Percentiles rank a stretch among this genome's conserved stretches.
Conservation (phyloP, 2,888 invertebrate genomes). For the Nymphalis polychloros region DNA sequence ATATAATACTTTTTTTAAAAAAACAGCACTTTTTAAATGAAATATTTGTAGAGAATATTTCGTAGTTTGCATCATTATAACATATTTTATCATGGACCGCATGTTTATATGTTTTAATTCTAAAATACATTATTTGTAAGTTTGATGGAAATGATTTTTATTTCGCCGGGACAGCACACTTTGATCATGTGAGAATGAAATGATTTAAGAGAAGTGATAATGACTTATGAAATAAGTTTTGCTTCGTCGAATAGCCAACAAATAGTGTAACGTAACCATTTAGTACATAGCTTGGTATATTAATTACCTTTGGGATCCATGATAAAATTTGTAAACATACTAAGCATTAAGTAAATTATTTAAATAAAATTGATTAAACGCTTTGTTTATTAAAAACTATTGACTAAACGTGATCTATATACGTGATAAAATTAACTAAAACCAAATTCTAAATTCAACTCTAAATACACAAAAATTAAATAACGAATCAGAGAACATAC, state of each 20-base stretch:
- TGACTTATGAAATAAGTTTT: no score
- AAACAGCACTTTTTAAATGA: background rate
- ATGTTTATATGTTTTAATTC: background rate
- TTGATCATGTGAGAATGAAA: no score
- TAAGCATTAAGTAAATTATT: background rate
- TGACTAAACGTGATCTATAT: slow-evolving; percentile 24
- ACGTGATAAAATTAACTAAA: slow-evolving; percentile 15
- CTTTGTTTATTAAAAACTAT: slow-evolving; percentile 22
- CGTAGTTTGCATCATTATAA: background rate
- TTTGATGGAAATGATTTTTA: no score
- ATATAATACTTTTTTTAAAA: slow-evolving; percentile 21
- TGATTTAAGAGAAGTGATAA: no score
- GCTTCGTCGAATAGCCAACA: no score
- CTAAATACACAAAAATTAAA: slow-evolving; percentile 14
- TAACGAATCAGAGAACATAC: slow-evolving; percentile 10
- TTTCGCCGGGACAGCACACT: no score
- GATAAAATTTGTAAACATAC: slow-evolving; percentile 5
- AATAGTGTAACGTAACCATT: no score
- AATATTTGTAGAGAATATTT: background rate
- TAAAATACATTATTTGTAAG: no score
- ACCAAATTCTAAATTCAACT: slow-evolving; percentile 46
- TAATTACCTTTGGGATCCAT: background rate
- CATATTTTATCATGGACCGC: background rate
- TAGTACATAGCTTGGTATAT: no score
- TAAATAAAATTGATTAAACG: slow-evolving; percentile 4